Evolutionary conservation across 1,140 invertebrate species (phyloP).

Genomic region (Aphis craccivora): DNA sequence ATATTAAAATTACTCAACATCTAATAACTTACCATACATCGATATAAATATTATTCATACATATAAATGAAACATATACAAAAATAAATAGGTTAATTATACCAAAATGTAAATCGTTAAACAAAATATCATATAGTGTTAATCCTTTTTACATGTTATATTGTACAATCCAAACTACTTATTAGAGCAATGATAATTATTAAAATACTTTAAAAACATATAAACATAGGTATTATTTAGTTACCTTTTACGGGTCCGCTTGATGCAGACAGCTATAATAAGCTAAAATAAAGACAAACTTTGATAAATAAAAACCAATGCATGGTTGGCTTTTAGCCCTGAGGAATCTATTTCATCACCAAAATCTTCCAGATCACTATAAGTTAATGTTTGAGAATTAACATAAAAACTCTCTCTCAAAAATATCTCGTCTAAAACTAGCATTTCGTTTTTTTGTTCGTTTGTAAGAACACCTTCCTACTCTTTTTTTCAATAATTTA

Average conservation of each 20-base stretch:
- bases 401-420: background rate
- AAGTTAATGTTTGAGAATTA: background rate
- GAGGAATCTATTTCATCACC: background rate
- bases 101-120: background rate
- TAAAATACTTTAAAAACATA: slow-evolving; percentile 10
- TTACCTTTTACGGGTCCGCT: background rate
- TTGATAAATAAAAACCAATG: slow-evolving; percentile 18
- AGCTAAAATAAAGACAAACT: background rate
- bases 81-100: background rate
- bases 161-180: background rate
- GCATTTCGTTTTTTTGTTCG: background rate
- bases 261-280: background rate
- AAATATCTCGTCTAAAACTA: background rate
- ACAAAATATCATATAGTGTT: background rate
- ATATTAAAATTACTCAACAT: background rate
- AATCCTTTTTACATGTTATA: background rate
- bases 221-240: background rate
- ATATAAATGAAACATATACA: background rate
- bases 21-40: background rate
- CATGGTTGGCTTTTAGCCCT: background rate
- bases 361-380: background rate
- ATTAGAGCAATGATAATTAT: background rate
- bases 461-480: background rate
- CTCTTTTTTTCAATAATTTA: background rate
- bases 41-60: background rate